Evolutionary conservation across 2,888 invertebrate genomes (phyloP).

Genomic region (Diarsia rubi): DNA sequence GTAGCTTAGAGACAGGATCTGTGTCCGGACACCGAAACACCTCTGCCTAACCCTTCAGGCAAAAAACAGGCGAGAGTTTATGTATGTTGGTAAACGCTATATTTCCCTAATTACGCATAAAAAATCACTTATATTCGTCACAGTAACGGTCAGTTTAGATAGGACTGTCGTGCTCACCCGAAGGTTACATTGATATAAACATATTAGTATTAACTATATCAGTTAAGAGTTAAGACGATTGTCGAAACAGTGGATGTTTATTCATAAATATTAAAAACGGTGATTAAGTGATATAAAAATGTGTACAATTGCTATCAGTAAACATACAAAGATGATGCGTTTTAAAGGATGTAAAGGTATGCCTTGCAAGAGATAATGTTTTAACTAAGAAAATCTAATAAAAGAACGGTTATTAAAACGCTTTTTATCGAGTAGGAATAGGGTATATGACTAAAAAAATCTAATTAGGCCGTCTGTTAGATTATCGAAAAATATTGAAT

Average conservation of each 20-base stretch:
- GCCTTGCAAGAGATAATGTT: neutral
- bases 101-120: conserved; percentile 2
- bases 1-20: neutral
- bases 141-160: conserved; percentile 52
- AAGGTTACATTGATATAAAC: conserved; percentile 38
- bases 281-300: conserved; percentile 38
- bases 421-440: too few species aligned
- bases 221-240: conserved; percentile 40
- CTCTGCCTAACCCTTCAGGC: too few species aligned
- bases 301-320: conserved; percentile 55
- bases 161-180: conserved; percentile 16
- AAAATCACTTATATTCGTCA: conserved; percentile 29
- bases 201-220: conserved; percentile 35
- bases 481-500: too few species aligned
- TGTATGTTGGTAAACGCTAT: neutral
- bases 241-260: conserved; percentile 19
- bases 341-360: conserved; percentile 38
- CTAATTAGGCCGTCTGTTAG: too few species aligned
- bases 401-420: too few species aligned
- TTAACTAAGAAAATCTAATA: neutral
- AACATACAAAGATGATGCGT: conserved; percentile 29
- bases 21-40: too few species aligned
- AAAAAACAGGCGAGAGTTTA: too few species aligned
- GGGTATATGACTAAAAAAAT: too few species aligned
- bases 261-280: neutral